Evolutionary conservation across 64 coral and sea anemone species (phyloP), one percentile per base, ranked within the genome.

Genomic region (Actinia equina): DNA sequence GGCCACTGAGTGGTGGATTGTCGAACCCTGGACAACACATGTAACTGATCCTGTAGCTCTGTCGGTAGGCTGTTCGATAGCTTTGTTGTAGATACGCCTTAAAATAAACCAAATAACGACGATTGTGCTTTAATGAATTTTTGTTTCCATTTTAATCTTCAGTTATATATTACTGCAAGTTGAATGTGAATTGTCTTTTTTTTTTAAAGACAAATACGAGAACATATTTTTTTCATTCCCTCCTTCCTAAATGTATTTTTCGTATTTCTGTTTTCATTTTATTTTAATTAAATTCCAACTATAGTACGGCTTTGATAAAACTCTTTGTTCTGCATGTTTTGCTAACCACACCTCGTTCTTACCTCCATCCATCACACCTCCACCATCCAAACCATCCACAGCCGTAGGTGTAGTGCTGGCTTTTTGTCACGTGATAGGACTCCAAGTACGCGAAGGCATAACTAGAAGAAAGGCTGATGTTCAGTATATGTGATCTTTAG

Each of bases 331-430:
- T 37, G 30, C 30, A 37, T 37, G 30, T 37, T 37, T 37, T 37
- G 30, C 30, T 60, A 19, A 60, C 59, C 3, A 16, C 58, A 60
- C 58, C 14, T 18, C 17, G 1, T 9, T 44, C 77, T 44, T 43
- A 79, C 77, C 77, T 79, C 30, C 44, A 46, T 44, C 77, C 77
- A 5, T 17, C 45, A 19, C 77, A 79, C 15, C 77, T 79, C 46
- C 46, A 49, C 77, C 77, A 79, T 8, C 77, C 77, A 11, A 11
- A 79, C 77, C 37, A 79, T 46, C 77, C 77, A 43, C 77, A 79
- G 6, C 37, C 37, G 23, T 79, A 79, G 30, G 7, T 43, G 15
- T 79, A 79, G 30, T 16, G 13, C 43, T 79, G 30, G 43, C 41
- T 18, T 18, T 9, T 14, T 17, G 77, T 79, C 44, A 79, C 77